phyloP scores from a whole-genome alignment of 2,797 vertebrate species.

The Lepus townsendii region DNA sequence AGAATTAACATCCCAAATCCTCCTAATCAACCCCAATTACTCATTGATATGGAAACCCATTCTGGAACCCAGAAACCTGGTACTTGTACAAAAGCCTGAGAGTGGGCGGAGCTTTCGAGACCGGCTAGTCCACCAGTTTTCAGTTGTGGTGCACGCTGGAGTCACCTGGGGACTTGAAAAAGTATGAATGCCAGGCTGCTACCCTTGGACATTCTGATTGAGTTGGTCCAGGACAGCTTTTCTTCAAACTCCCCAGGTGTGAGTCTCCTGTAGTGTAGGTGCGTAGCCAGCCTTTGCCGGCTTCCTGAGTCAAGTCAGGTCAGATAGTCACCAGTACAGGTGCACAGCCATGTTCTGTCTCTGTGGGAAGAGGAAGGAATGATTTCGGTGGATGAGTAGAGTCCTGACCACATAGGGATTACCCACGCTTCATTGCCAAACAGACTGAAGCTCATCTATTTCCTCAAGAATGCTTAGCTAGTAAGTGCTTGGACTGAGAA shows the following conservation, averaged over 20 bases:
- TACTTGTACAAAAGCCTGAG: background rate
- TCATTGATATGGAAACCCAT: background rate
- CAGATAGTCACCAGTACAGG: background rate
- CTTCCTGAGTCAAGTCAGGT: background rate
- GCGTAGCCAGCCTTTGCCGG: background rate
- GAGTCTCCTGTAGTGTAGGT: background rate
- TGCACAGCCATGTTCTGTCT: background rate
- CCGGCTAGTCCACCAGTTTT: background rate
- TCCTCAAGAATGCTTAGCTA: background rate
- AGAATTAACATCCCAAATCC: background rate
- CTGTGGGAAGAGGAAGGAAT: background rate
- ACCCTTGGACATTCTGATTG: background rate
- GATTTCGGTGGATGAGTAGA: background rate
- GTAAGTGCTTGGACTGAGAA: background rate
- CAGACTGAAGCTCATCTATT: background rate
- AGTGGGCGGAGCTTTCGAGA: background rate
- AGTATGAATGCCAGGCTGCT: background rate
- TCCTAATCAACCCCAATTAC: background rate
- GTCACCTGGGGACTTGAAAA: background rate
- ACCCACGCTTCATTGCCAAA: background rate
- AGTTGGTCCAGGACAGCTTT: background rate
- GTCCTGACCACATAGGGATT: background rate
- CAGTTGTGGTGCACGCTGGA: background rate
- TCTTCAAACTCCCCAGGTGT: background rate
- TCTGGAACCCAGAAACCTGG: background rate